These are phyloP conservation scores for Malurus cyaneus DNA, from an alignment of 2,113 vertebrate genomes.

Conservation along the genomic window DNA sequence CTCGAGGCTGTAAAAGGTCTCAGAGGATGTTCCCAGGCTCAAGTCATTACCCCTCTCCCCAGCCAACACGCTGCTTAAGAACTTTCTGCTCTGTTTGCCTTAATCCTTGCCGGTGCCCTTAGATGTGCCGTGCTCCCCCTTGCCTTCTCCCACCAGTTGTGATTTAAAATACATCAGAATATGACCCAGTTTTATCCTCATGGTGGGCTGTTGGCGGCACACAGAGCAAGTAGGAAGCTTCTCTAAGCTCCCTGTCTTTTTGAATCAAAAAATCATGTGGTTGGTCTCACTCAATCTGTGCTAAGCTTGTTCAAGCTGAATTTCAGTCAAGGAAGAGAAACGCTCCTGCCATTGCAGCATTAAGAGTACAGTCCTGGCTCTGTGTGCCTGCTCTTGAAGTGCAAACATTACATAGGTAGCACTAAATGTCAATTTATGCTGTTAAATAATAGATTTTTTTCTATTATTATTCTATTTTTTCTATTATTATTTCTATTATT, in stretches of 20 bases:
- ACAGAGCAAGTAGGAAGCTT: neutral
- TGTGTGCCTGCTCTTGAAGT: neutral
- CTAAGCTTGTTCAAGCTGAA: neutral
- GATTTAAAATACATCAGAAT: neutral
- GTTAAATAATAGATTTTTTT: neutral
- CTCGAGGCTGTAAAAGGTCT: constrained; percentile 5
- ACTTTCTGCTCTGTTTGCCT: constrained; percentile 53
- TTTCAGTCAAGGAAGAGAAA: neutral
- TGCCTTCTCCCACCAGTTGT: neutral
- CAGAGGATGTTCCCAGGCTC: neutral
- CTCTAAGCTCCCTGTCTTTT: neutral
- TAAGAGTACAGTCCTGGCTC: neutral
- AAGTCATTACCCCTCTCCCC: constrained; percentile 5
- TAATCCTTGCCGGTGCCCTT: neutral
- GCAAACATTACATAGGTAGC: neutral
- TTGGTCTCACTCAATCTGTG: neutral
- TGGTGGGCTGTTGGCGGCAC: neutral
- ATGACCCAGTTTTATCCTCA: neutral
- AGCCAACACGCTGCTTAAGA: constrained; percentile 30
- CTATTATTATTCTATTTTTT: too few relatives aligned
- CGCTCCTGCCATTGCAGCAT: neutral
- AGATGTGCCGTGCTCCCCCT: neutral
- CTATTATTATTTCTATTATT: too few relatives aligned
- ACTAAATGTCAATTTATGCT: neutral
- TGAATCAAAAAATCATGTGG: neutral